Evolutionary conservation across 2,113 vertebrate genomes (phyloP), one percentile per base, ranked within the genome.

Genomic region (Eupsittula cactorum): DNA sequence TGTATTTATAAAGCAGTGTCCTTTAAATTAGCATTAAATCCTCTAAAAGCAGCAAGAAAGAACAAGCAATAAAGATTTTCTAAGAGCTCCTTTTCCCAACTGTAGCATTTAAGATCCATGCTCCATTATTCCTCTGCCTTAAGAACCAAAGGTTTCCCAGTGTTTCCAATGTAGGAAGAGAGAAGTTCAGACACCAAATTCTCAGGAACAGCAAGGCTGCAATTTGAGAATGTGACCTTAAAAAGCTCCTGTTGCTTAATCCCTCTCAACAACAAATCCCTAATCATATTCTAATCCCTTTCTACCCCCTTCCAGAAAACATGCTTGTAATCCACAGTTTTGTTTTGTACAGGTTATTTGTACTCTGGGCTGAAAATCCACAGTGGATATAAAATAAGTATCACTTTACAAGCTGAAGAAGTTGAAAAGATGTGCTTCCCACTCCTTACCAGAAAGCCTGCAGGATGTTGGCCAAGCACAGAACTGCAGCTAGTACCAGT

Each of bases 261-360:
- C 92, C 95, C 46, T 80, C 79, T 94, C 77, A 85, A 93, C 82
- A 92, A 87, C 83, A 88, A 95, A 92, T 83, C 89, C 92, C 42
- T 96, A 95, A 96, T 95, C 87, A 94, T 95, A 97, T 88, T 83
- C 85, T 95, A 96, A 93, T 95, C 88, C 81, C 21, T 44, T 90
- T 82, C 73, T 94, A 93, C 79, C 70, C 55, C 57, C 86, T 80
- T 69, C 39, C 90, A 74, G 88, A 81, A 96, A 92, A 86, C 88
- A 88, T 87, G 90, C 63, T 93, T 4, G 1, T 63, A 16, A 47
- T 76, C 83, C 9, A 2, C 62, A 92, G 69, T 64, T 94, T 64
- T 60, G 49, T 65, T 35, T 52, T 65, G 71, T 52, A 57, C 53
- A 83, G 90, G 55, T 89, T 94, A 70, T 75, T 92, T 94, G 69